phyloP scores from a whole-genome alignment of 2,888 invertebrate genomes.

The Metacarcinus magister region DNA sequence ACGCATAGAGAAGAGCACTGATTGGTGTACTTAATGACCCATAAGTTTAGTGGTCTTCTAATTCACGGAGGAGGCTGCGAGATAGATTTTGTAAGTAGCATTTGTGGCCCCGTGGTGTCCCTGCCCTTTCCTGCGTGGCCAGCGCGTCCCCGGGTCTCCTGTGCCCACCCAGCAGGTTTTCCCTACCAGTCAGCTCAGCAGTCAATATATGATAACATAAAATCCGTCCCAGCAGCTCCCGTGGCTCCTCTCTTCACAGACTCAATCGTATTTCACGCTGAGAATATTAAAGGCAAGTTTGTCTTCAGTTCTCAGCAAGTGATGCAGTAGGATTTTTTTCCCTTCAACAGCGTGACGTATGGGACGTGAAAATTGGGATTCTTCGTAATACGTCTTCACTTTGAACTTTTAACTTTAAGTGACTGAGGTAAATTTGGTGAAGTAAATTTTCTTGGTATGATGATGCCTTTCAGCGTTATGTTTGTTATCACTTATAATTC shows the following conservation, averaged over 20 bases:
- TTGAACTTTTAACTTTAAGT: neutral
- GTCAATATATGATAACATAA: slow-evolving; percentile 63
- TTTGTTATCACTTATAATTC: neutral
- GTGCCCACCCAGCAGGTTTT: slow-evolving; percentile 32
- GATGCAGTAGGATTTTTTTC: neutral
- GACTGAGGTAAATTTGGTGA: neutral
- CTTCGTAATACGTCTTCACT: neutral
- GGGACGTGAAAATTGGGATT: slow-evolving; percentile 27
- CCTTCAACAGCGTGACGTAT: neutral
- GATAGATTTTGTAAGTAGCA: neutral
- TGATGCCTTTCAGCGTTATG: neutral
- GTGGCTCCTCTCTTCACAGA: slow-evolving; percentile 14
- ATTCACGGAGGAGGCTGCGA: neutral
- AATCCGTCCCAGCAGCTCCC: slow-evolving; percentile 44
- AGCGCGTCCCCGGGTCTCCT: neutral
- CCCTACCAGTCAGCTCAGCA: slow-evolving; percentile 1
- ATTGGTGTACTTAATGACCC: neutral
- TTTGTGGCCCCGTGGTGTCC: neutral
- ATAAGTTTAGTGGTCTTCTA: neutral
- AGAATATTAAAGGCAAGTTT: slow-evolving; percentile 58
- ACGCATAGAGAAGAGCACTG: neutral
- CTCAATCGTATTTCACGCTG: slow-evolving; percentile 51
- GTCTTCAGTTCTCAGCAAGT: slow-evolving; percentile 45
- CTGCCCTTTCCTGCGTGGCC: neutral
- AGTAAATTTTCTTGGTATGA: neutral